Base-by-base conservation (phyloP, 2,113 vertebrate species). In the Crotalus tigris region DNA sequence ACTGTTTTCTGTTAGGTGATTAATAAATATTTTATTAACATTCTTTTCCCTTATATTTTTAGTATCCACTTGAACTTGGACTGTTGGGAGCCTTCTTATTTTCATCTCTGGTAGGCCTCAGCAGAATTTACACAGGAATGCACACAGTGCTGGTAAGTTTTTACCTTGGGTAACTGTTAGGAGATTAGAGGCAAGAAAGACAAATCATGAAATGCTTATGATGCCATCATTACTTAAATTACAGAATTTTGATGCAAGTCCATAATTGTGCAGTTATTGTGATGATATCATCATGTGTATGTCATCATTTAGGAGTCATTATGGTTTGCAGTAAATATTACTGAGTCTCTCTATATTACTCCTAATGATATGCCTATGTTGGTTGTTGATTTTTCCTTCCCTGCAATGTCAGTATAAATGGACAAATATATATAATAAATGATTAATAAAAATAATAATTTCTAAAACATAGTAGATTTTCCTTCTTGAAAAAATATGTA, bases 61-160 rank as follows among this genome's bases (percentile, higher is more conserved):
- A 99, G 99, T 99, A 99, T 85, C 98, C 98, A 3, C 98, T 99
- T 0, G 97, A 97, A 55, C 95, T 98, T 0, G 99, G 99, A 33
- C 95, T 99, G 94, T 89, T 89, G 24, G 95, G 98, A 51, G 98
- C 99, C 0, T 94, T 98, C 19, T 95, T 98, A 81, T 95, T 99
- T 86, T 99, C 99, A 0, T 95, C 96, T 0, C 92, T 99, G 97
- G 99, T 99, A 97, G 98, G 98, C 95, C 98, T 99, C 96, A 99
- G 99, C 95, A 97, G 99, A 58, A 97, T 99, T 85, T 99, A 99
- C 97, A 99, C 98, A 0, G 99, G 99, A 93, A 99, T 99, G 99
- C 99, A 99, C 97, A 99, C 99, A 0, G 98, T 98, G 8, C 97
- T 99, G 99, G 99, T 99, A 97, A 99, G 99, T 10, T 44, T 81